These are phyloP conservation scores for Oxystoma pomonae DNA, from an alignment of 2,888 invertebrate genomes.

Conservation along the genomic window DNA sequence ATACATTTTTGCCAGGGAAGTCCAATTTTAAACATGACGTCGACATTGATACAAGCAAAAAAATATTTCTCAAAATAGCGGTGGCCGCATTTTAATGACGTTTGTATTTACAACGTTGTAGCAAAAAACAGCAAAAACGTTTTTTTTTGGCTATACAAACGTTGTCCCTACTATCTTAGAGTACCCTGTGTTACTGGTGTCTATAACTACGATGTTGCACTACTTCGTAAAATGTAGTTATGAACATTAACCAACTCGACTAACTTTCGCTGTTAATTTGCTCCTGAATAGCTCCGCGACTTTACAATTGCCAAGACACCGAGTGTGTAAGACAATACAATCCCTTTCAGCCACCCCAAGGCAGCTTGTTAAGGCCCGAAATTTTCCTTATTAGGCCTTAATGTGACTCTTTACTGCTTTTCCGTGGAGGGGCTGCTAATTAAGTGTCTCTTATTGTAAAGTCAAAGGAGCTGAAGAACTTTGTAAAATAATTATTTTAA, in stretches of 20 bases:
- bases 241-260: not conserved
- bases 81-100: too few relatives aligned
- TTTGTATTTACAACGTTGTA: too few relatives aligned
- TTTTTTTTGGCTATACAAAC: too few relatives aligned
- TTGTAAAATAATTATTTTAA: too few relatives aligned
- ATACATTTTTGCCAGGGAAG: too few relatives aligned
- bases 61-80: too few relatives aligned
- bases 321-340: not conserved
- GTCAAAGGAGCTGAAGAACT: not conserved
- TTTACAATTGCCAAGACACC: not conserved
- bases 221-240: not conserved
- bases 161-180: too few relatives aligned
- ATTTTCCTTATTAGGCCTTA: constrained; percentile 43
- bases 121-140: too few relatives aligned
- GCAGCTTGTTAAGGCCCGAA: not conserved
- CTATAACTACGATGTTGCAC: too few relatives aligned
- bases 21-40: too few relatives aligned
- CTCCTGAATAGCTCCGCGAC: not conserved
- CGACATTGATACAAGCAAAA: too few relatives aligned
- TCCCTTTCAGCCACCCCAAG: not conserved
- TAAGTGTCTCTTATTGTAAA: constrained; percentile 38
- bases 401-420: constrained; percentile 44
- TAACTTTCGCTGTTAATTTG: not conserved
- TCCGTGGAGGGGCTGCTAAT: constrained; percentile 41
- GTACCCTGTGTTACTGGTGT: too few relatives aligned